Evolutionary conservation across 1,140 invertebrate species (phyloP).

Genomic region (Ooceraea biroi): DNA sequence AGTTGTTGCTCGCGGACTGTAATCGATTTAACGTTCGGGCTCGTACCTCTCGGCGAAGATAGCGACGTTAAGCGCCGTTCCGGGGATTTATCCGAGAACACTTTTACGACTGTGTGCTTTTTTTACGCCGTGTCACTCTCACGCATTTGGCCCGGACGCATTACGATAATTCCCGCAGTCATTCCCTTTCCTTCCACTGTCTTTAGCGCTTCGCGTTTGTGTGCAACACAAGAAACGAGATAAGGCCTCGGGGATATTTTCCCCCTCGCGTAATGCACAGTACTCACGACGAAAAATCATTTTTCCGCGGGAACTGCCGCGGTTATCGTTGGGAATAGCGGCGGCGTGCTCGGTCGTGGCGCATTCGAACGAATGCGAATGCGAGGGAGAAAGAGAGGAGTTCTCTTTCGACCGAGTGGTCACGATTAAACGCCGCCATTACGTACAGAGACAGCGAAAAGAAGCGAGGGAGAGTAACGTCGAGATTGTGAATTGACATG

Average conservation of each 20-base stretch:
- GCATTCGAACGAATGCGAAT: slow-evolving; percentile 54
- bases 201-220: slow-evolving; percentile 29
- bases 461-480: slow-evolving; percentile 35
- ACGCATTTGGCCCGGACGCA: neutral
- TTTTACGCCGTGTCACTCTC: neutral
- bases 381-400: slow-evolving; percentile 24
- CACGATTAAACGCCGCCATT: slow-evolving; percentile 54
- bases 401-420: slow-evolving; percentile 48
- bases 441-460: slow-evolving; percentile 49
- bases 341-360: slow-evolving; percentile 12
- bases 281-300: slow-evolving; percentile 58
- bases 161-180: slow-evolving; percentile 25
- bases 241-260: slow-evolving; percentile 46
- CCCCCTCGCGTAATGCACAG: slow-evolving; percentile 45
- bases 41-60: neutral
- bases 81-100: neutral
- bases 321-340: slow-evolving; percentile 52
- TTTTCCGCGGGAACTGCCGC: slow-evolving; percentile 55
- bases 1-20: neutral
- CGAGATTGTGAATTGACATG: slow-evolving; percentile 58
- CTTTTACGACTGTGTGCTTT: neutral
- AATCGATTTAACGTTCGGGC: neutral
- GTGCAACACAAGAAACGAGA: slow-evolving; percentile 9
- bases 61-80: neutral
- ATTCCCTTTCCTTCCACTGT: neutral